A percentile compares a stretch with the other conserved stretches of the same genome.
Conservation (phyloP, 2,113 vertebrate species). For the Percopsis transmontana region DNA sequence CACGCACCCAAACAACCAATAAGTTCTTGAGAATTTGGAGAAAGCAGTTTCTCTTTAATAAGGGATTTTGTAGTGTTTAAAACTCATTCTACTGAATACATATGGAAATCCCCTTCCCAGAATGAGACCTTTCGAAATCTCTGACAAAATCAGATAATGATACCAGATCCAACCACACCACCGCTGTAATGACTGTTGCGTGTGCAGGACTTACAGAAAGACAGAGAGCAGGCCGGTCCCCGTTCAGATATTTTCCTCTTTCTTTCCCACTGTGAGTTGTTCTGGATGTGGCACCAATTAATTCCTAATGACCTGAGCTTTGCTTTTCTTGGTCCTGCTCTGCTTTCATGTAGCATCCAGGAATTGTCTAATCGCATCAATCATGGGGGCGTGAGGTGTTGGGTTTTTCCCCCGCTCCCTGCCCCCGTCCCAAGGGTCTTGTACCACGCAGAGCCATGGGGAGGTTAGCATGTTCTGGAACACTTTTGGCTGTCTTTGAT, state of each 20-base stretch:
- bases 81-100: too few species aligned
- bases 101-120: too few species aligned
- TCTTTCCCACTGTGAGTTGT: slow-evolving; percentile 40
- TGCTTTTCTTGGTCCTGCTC: slow-evolving; percentile 31
- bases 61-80: too few species aligned
- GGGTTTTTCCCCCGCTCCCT: slow-evolving; percentile 22
- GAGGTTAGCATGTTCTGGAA: slow-evolving; percentile 48
- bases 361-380: slow-evolving; percentile 60
- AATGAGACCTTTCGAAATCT: too few species aligned
- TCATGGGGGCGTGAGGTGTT: slow-evolving; percentile 36
- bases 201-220: too few species aligned
- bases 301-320: slow-evolving; percentile 55
- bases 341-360: slow-evolving; percentile 42
- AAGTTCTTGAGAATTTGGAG: too few species aligned
- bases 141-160: too few species aligned
- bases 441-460: slow-evolving; percentile 55
- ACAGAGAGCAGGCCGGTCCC: too few species aligned
- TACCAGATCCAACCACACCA: too few species aligned
- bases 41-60: neutral
- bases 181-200: too few species aligned
- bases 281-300: slow-evolving; percentile 48
- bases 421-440: slow-evolving; percentile 19
- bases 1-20: too few species aligned
- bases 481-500: slow-evolving; percentile 66
- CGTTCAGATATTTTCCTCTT: slow-evolving; percentile 27